Conservation (phyloP, 2,888 invertebrate genomes). For the Hipparchia sbordonii region DNA sequence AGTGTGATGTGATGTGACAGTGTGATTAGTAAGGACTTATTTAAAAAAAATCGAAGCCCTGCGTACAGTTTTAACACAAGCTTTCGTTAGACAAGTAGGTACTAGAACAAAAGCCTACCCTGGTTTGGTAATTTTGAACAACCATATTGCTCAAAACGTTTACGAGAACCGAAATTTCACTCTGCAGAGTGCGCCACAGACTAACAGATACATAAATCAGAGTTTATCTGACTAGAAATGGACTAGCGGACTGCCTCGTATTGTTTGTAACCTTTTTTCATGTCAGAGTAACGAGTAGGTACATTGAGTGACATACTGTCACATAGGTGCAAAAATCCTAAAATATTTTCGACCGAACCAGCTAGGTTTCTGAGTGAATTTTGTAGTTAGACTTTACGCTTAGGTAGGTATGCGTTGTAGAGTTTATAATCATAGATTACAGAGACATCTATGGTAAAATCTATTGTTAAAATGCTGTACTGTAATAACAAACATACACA, state of each 20-base stretch:
- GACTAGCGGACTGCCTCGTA: constrained; percentile 17
- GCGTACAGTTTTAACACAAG: not conserved
- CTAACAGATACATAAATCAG: constrained; percentile 33
- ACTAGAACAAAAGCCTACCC: too few species aligned
- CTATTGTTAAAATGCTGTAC: too few species aligned
- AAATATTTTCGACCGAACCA: too few species aligned
- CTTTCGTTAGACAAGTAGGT: not conserved
- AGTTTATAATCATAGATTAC: too few species aligned
- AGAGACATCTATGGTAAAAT: too few species aligned
- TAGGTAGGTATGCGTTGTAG: too few species aligned
- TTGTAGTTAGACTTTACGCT: too few species aligned
- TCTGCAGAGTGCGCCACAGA: constrained; percentile 15
- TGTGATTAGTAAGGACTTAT: too few species aligned
- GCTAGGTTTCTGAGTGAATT: too few species aligned
- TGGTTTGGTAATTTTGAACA: too few species aligned
- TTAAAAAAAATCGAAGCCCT: not conserved
- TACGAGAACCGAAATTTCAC: constrained; percentile 19
- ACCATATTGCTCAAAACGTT: constrained; percentile 3
- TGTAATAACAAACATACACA: too few species aligned
- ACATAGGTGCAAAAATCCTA: not conserved
- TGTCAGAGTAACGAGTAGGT: not conserved
- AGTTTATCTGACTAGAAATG: constrained; percentile 26
- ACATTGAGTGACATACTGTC: not conserved
- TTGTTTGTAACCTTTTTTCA: constrained; percentile 10
- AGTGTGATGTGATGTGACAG: too few species aligned